Evolutionary conservation across 2,797 vertebrate genomes (phyloP), one percentile per base, ranked within the genome.

Genomic region (Hybognathus amarus): DNA sequence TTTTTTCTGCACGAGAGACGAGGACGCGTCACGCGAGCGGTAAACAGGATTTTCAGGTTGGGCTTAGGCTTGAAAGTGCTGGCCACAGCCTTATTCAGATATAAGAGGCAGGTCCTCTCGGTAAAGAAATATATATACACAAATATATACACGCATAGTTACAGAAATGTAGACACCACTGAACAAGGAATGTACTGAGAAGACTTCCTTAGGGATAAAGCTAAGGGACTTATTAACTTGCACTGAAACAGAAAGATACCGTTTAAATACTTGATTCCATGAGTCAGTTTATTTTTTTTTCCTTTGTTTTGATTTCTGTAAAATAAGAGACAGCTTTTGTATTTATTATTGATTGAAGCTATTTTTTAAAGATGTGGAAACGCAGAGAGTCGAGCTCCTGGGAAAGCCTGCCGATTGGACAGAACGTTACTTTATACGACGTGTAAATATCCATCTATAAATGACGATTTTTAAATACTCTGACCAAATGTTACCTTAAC

Each of bases 291-390:
- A 96, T 96, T 90, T 90, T 87, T 96, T 90, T 90, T 87, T 85
- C 75, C 79, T 89, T 86, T 82, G 85, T 95, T 96, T 97, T 96
- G 91, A 96, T 97, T 94, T 95, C 95, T 98, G 97, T 98, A 98
- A 97, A 95, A 97, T 97, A 97, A 97, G 95, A 97, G 96, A 94
- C 89, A 93, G 94, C 92, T 94, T 97, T 98, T 98, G 96, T 99
- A 98, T 99, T 98, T 98, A 99, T 99, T 98, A 97, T 95, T 95
- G 95, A 98, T 97, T 96, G 96, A 98, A 98, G 97, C 96, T 99
- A 97, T 98, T 99, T 99, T 98, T 96, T 98, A 96, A 96, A 83
- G 95, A 94, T 91, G 89, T 76, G 82, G 85, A 91, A 94, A 92
- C 95, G 95, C 94, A 95, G 94, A 92, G 94, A 92, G 94, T 94